A percentile compares a stretch with the other conserved stretches of the same genome.
Conservation (phyloP, 92 coral and sea anemone genomes). For the Scolanthus callimorphus region DNA sequence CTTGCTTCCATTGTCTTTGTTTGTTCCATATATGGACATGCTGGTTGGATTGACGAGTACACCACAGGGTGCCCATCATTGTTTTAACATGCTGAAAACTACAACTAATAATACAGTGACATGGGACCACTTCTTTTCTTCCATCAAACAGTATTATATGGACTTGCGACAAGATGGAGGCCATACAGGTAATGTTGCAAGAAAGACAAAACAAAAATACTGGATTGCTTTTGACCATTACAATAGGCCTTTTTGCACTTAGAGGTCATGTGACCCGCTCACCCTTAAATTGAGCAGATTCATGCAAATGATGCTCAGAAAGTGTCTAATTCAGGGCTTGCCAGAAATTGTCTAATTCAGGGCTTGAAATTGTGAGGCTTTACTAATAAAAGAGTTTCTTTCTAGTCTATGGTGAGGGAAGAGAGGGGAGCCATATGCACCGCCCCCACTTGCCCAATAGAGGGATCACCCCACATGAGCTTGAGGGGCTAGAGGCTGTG, state of each 20-base stretch:
- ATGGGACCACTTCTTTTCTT: conserved; percentile 96
- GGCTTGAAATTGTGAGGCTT: too few species aligned
- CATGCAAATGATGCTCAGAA: too few species aligned
- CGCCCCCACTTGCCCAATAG: conserved; percentile 65
- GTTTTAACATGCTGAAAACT: conserved; percentile 87
- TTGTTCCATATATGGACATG: conserved; percentile 95
- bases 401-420: conserved; percentile 6
- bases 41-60: conserved; percentile 77
- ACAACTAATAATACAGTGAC: conserved; percentile 77
- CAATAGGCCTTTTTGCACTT: too few species aligned
- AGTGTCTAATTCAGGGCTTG: too few species aligned
- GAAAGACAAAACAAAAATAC: too few species aligned
- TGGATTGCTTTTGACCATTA: too few species aligned
- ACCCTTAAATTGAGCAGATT: too few species aligned
- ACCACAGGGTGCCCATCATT: conserved; percentile 90
- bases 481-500: conserved; percentile 84
- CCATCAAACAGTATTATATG: conserved; percentile 88
- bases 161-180: conserved; percentile 84
- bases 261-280: too few species aligned
- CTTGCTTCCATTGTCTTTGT: conserved; percentile 79
- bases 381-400: too few species aligned
- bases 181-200: conserved; percentile 65
- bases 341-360: too few species aligned
- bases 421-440: conserved; percentile 46
- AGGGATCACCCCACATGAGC: conserved; percentile 72